Base-by-base conservation (phyloP, 1,140 invertebrate genomes). In the Lineus longissimus region DNA sequence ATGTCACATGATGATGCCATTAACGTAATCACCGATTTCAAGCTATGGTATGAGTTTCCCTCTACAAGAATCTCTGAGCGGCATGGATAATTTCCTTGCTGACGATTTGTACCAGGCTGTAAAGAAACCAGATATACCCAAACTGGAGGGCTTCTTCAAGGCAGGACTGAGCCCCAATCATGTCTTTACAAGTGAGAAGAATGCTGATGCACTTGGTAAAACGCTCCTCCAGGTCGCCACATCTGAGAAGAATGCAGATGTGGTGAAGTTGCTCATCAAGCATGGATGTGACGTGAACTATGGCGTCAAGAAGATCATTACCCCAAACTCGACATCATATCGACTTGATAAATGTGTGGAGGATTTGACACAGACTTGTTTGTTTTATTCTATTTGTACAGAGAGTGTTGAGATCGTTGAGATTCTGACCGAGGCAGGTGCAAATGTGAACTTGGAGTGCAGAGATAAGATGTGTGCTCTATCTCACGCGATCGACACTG, bases 241-340 rank as follows among this genome's bases (percentile, higher is more conserved):
- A 19, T 23, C 47, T 51, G 47, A 51, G 25, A 27, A 27, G 9
- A 51, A 51, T 51, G 47, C n/a, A 9, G 47, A 51, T 27, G 19
- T 51, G 6, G 25, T 51, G 47, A 51, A 51, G 25, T 27, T 51
- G 47, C 47, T 51, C 9, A 51, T 51, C n/a, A 51, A 51, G n/a
- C 25, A 51, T 27, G n/a, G 25, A 7, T 51, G 47, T 27, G 25
- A 51, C n/a, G 25, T 51, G n/a, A 51, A 51, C 25, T 19, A 19
- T 27, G 47, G 47, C 6, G 47, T 51, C 4, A 51, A 51, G 25
- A 51, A 51, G n/a, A 51, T 51, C 47, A 51, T 27, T 6, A 51
- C 47, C 6, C 19, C 47, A 51, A 27, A 51, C 25, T 19, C n/a
- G 9, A 19, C n/a, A 51, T 19, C 25, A n/a, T 51, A 51, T n/a